Base-by-base conservation (phyloP, 2,888 invertebrate species). In the Masnerella sp. region DNA sequence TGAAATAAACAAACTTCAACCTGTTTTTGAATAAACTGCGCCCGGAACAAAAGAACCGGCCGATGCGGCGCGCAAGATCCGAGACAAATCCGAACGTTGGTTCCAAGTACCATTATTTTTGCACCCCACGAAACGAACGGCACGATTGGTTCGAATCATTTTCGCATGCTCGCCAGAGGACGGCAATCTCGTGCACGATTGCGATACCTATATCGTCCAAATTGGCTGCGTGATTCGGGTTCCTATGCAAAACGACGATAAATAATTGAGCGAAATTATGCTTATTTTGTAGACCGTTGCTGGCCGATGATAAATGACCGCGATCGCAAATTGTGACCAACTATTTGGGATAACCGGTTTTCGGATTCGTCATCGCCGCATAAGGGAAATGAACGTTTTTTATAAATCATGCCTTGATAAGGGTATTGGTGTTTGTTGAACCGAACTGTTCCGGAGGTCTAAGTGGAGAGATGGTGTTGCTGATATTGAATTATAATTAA, bases 1-100 rank as follows among this genome's bases (percentile, higher is more conserved):
- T 59, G 62, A 62, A 56, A 62, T 62, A 51, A 56, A 70, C 62
- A 56, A 61, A 62, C 54, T 56, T 5, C 28, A 70, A 56, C 62
- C 49, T 51, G 70, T 62, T 69, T 51, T 54, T 49, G 49, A 56
- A 56, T 45, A 69, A 69, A 59, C 43, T 30, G 8, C 5, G 15
- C 30, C 2, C 17, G 38, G 3, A 14, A 52, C 43, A 52, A 65
- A 54, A 11, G 25, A 3, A 17, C 54, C 28, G 30, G 30, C 22
- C 18, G 52, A 28, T 59, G 58, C 58, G 43, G 36, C 18, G 30
- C 36, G 45, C 49, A 49, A 38, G 30, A 8, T 20, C 18, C n/a
- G 14, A 20, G 54, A 47, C 45, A 56, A 47, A 56, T 30, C n/a
- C 30, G 30, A 43, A 20, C 42, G 9, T 36, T 11, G 45, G 45